Evolutionary conservation across 2,888 invertebrate species (phyloP).

Genomic region (Cryptus viduatorius): DNA sequence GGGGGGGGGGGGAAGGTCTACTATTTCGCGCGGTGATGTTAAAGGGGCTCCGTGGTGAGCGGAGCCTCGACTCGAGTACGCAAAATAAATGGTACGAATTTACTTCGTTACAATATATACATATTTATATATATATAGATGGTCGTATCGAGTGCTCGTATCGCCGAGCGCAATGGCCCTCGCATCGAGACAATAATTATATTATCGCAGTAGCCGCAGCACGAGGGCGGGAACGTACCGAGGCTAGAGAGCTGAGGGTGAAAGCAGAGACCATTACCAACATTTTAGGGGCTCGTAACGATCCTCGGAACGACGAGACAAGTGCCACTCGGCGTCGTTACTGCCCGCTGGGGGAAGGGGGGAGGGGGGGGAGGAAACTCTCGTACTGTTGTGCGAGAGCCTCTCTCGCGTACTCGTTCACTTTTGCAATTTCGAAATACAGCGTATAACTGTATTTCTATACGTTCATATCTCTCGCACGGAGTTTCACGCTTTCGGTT

Average conservation of each 20-base stretch:
- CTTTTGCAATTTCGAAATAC: constrained; percentile 48
- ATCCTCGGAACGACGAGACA: constrained; percentile 68
- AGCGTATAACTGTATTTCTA: constrained; percentile 32
- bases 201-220: constrained; percentile 68
- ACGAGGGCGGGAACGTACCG: constrained; percentile 41
- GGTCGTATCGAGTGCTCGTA: constrained; percentile 58
- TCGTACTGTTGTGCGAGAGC: constrained; percentile 43
- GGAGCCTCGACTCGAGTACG: too few species aligned
- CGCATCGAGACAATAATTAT: constrained; percentile 67
- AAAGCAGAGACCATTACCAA: constrained; percentile 68
- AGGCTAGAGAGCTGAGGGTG: constrained; percentile 58
- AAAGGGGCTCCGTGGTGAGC: too few species aligned
- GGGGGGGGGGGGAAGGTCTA: too few species aligned
- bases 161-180: constrained; percentile 60
- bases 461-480: neutral
- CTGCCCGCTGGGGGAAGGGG: constrained; percentile 15
- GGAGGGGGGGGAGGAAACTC: constrained; percentile 43
- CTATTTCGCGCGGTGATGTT: too few species aligned
- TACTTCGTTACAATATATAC: neutral
- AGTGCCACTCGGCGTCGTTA: constrained; percentile 68
- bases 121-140: constrained; percentile 10
- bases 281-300: constrained; percentile 70
- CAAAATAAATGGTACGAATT: too few species aligned
- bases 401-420: constrained; percentile 39
- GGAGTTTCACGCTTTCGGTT: neutral